Percentiles rank a stretch among this genome's conserved stretches.
phyloP scores from a whole-genome alignment of 2,113 vertebrate species.

The Tylochromis polylepis region DNA sequence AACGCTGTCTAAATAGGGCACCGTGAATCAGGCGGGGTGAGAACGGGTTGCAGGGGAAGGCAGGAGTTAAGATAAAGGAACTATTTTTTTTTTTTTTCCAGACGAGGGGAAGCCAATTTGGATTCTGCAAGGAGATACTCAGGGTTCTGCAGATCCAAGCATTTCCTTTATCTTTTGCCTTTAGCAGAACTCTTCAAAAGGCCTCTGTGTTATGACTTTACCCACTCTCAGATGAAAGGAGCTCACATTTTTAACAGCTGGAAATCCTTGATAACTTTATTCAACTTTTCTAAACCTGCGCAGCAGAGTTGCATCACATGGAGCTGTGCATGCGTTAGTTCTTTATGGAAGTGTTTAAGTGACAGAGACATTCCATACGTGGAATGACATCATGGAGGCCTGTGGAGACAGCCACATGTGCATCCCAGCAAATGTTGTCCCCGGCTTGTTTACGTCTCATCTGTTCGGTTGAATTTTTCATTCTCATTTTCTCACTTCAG shows the following conservation, averaged over 20 bases:
- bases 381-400: conserved; percentile 4
- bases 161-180: conserved; percentile 63
- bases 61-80: conserved; percentile 48
- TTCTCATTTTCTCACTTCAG: not conserved
- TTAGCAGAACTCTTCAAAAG: conserved; percentile 54
- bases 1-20: conserved; percentile 52
- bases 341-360: not conserved
- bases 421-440: not conserved
- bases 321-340: not conserved
- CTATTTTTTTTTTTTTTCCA: not conserved
- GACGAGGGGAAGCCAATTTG: conserved; percentile 49
- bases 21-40: conserved; percentile 30
- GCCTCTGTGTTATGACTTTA: conserved; percentile 9
- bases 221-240: conserved; percentile 30
- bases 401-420: conserved; percentile 2
- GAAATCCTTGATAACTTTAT: conserved; percentile 27
- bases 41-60: conserved; percentile 9
- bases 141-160: conserved; percentile 54
- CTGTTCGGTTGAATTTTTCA: not conserved
- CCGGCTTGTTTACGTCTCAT: conserved; percentile 2
- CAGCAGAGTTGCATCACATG: not conserved
- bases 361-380: too few species aligned
- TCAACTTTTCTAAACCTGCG: conserved; percentile 1
- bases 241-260: not conserved
- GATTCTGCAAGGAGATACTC: conserved; percentile 56